Conservation (phyloP, 1,140 invertebrate genomes). For the Lepidurus arcticus region DNA sequence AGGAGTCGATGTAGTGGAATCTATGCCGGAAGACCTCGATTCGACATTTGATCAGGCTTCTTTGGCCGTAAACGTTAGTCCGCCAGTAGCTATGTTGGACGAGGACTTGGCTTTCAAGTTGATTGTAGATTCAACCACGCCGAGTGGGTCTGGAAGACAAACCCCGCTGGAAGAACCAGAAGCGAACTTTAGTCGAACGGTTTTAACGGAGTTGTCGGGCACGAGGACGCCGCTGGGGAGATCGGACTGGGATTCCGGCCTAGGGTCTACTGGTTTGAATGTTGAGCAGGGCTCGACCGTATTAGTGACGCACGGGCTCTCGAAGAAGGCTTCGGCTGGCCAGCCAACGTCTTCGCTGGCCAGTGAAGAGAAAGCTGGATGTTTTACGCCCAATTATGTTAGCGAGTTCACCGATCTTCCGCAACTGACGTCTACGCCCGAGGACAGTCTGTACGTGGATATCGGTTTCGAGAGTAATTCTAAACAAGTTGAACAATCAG, state of each 20-base stretch:
- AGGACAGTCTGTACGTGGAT: not conserved
- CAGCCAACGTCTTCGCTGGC: not conserved
- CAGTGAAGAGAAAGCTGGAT: not conserved
- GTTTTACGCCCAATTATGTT: not conserved
- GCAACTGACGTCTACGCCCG: not conserved
- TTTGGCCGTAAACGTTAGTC: not conserved
- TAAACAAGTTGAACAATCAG: not conserved
- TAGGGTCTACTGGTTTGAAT: slow-evolving; percentile 4
- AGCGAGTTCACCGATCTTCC: not conserved
- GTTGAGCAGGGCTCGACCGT: not conserved
- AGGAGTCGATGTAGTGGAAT: slow-evolving; percentile 61
- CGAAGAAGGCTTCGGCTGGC: not conserved
- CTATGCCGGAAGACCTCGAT: slow-evolving; percentile 45
- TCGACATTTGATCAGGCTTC: slow-evolving; percentile 19
- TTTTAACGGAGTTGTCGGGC: not conserved
- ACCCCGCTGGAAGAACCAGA: slow-evolving; percentile 22
- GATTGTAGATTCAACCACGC: slow-evolving; percentile 29
- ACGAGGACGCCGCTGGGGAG: too few species aligned
- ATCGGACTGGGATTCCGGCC: slow-evolving; percentile 17
- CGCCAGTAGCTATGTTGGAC: slow-evolving; percentile 1
- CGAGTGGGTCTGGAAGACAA: slow-evolving; percentile 16
- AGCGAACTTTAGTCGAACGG: not conserved
- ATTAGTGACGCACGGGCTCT: not conserved
- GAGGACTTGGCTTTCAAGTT: slow-evolving; percentile 32
- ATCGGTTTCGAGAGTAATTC: not conserved